Conservation (phyloP, 2,888 invertebrate species). For the Meteorus colon region DNA sequence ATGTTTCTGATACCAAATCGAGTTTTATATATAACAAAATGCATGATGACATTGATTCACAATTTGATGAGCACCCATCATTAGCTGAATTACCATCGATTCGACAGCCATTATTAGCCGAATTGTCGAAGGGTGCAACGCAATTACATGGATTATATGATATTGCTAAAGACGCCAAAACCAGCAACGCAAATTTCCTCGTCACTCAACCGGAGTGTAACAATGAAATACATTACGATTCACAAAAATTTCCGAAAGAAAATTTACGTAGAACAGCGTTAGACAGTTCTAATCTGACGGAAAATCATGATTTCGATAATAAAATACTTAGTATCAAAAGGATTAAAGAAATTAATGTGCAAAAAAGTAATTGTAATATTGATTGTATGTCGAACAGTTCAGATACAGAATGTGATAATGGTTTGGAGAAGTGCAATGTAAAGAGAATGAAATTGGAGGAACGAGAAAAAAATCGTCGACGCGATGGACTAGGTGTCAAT, state of each 20-base stretch:
- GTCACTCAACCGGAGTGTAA: constrained; percentile 71
- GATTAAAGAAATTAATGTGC: constrained; percentile 75
- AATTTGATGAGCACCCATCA: constrained; percentile 51
- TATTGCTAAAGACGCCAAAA: constrained; percentile 77
- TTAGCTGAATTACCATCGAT: constrained; percentile 47
- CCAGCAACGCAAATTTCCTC: constrained; percentile 77
- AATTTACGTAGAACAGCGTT: constrained; percentile 71
- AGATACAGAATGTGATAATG: constrained; percentile 67
- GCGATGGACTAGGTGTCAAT: constrained; percentile 59
- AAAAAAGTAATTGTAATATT: constrained; percentile 62
- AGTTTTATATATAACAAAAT: constrained; percentile 67
- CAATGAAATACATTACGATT: constrained; percentile 75
- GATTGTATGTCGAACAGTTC: constrained; percentile 65
- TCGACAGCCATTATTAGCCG: constrained; percentile 41
- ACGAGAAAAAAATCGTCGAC: constrained; percentile 70
- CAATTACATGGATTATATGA: constrained; percentile 72
- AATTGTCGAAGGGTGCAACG: constrained; percentile 62
- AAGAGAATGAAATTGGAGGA: constrained; percentile 72
- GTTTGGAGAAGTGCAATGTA: constrained; percentile 70
- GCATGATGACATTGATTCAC: constrained; percentile 56
- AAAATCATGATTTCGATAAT: constrained; percentile 73
- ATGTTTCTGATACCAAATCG: constrained; percentile 63
- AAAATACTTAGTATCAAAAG: constrained; percentile 71
- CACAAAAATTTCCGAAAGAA: constrained; percentile 76
- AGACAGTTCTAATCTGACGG: constrained; percentile 72